Evolutionary conservation across 2,888 invertebrate genomes (phyloP).

Genomic region (Dynastes hyllus): DNA sequence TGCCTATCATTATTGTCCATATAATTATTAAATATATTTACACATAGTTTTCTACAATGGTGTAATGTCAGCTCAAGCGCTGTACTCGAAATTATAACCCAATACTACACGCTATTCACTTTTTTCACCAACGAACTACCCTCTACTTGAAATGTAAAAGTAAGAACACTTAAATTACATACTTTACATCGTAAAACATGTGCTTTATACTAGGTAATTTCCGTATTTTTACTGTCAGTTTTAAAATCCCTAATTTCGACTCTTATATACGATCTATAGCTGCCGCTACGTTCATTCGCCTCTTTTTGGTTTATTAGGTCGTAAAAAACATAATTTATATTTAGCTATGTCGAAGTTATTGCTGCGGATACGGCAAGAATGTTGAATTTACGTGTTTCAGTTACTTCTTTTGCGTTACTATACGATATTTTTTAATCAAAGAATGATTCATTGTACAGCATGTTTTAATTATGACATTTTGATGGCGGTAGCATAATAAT

Average conservation of each 20-base stretch:
- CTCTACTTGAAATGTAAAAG: too few species aligned
- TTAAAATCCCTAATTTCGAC: constrained; percentile 7
- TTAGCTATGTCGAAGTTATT: constrained; percentile 1
- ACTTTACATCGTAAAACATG: not conserved
- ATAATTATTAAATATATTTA: too few species aligned
- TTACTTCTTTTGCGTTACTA: not conserved
- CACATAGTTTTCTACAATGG: not conserved
- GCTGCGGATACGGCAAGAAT: not conserved
- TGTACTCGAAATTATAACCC: too few species aligned
- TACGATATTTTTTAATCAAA: not conserved
- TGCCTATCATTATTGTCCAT: not conserved
- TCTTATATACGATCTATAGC: not conserved
- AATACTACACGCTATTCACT: too few species aligned
- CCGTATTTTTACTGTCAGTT: constrained; percentile 1
- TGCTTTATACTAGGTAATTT: constrained; percentile 6
- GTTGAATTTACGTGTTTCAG: not conserved
- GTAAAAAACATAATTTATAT: constrained; percentile 11
- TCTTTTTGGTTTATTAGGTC: not conserved
- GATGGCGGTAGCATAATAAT: too few species aligned
- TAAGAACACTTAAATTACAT: not conserved
- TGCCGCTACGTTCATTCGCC: not conserved
- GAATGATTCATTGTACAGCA: not conserved
- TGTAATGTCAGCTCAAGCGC: not conserved
- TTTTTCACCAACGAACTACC: too few species aligned
- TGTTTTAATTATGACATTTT: too few species aligned